Conservation (phyloP, 37 sponge, comb jelly and placozoan genomes). For the Chondrilla cf. caribensis region DNA sequence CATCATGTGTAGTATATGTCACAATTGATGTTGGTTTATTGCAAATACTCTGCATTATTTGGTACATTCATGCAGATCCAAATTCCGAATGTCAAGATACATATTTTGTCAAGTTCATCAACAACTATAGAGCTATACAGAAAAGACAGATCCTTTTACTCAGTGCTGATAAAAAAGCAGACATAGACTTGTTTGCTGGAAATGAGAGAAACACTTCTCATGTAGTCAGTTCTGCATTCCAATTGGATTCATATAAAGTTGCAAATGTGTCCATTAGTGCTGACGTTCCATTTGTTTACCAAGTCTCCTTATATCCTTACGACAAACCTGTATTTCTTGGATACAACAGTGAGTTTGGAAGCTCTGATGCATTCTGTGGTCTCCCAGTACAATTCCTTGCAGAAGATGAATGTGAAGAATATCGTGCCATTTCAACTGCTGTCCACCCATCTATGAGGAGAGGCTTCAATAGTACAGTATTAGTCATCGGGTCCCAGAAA, state of each 20-base stretch:
- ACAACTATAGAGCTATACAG: neutral
- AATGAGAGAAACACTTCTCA: neutral
- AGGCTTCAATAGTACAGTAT: neutral
- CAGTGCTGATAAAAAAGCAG: neutral
- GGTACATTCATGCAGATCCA: neutral
- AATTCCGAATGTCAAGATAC: constrained; percentile 3
- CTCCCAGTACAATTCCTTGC: neutral
- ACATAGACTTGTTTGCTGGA: neutral
- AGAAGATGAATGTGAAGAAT: neutral
- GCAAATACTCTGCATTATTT: too few relatives aligned
- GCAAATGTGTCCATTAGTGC: neutral
- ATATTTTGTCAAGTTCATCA: neutral
- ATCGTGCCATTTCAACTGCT: neutral
- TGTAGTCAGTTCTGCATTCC: neutral
- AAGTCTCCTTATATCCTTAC: neutral
- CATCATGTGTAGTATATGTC: too few relatives aligned
- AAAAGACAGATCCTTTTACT: constrained; percentile 12
- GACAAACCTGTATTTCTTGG: neutral
- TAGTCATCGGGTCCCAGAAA: neutral
- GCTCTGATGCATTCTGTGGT: neutral
- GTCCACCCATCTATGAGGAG: neutral
- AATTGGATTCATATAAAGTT: neutral
- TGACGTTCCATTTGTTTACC: neutral
- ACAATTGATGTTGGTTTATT: too few relatives aligned
- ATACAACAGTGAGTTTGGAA: neutral